phyloP scores from a whole-genome alignment of 2,888 invertebrate genomes.

The Drosophila suboccidentalis region DNA sequence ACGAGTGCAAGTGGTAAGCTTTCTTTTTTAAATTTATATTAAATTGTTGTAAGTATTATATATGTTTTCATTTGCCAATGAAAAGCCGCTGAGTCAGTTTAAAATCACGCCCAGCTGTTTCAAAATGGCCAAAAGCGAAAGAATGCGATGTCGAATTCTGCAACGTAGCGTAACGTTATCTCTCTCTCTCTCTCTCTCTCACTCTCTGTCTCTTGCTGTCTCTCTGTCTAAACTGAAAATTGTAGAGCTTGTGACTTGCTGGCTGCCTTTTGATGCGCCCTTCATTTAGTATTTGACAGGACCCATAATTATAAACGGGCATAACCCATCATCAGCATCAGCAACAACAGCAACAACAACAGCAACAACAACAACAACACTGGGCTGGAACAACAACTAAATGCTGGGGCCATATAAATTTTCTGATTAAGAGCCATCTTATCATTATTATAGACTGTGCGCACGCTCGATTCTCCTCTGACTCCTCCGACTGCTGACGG shows the following conservation, averaged over 20 bases:
- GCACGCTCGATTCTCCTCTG: conserved; percentile 64
- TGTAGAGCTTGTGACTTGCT: conserved; percentile 62
- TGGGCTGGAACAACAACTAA: conserved; percentile 64
- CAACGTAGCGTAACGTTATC: conserved; percentile 46
- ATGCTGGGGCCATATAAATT: conserved; percentile 84
- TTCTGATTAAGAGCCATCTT: conserved; percentile 86
- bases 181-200: not conserved
- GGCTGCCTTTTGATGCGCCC: conserved; percentile 72
- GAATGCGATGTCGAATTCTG: conserved; percentile 15
- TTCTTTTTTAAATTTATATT: conserved; percentile 33
- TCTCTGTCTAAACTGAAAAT: conserved; percentile 51
- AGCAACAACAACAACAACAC: conserved; percentile 5
- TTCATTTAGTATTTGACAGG: conserved; percentile 84
- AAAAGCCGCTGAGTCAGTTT: conserved; percentile 14
- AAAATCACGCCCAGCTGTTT: conserved; percentile 44
- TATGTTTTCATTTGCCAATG: conserved; percentile 38
- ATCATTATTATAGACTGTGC: conserved; percentile 84
- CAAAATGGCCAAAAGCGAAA: conserved; percentile 54
- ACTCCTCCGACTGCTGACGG: conserved; percentile 19
- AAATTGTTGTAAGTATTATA: not conserved
- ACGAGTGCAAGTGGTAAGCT: conserved; percentile 84
- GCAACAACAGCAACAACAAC: conserved; percentile 22
- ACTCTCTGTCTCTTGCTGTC: not conserved
- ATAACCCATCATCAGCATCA: conserved; percentile 83
- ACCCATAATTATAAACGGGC: conserved; percentile 85